Evolutionary conservation across 2,113 vertebrate genomes (phyloP), one percentile per base, ranked within the genome.

Genomic region (Alces alces): DNA sequence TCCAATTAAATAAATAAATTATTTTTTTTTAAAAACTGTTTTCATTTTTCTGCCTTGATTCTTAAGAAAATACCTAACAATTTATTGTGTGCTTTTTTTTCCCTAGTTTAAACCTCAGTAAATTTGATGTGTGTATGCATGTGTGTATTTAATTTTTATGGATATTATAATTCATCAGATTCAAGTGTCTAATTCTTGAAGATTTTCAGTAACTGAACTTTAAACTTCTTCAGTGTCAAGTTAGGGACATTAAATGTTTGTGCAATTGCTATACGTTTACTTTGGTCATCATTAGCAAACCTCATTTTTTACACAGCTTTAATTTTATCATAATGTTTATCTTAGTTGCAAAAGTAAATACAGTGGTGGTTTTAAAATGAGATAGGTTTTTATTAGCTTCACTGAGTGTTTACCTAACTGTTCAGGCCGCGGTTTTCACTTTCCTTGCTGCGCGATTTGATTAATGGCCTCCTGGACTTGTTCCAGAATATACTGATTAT

Each of bases 271-370:
- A 33, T 96, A 43, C 87, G 66, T 98, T 97, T 98, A 93, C 82
- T 96, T 97, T 98, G 83, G 95, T 96, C 91, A 96, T 94, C 61
- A 93, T 89, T 86, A 97, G 87, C 89, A 97, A 98, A 93, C 92
- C 94, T 96, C 88, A 94, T 95, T 97, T 98, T 91, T 96, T 97
- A 89, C 28, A 94, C 90, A 94, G 79, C 64, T 96, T 97, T 97
- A 98, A 98, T 98, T 98, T 97, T 97, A 98, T 96, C 96, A 98
- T 92, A 96, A 95, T 98, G 96, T 98, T 98, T 98, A 98, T 96
- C 85, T 97, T 98, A 95, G 93, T 97, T 98, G 85, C 55, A 96
- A 98, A 98, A 96, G 94, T 98, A 97, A 98, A 97, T 91, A 96
- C 36, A 79, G 36, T 86, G 82, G 88, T 98, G 93, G 70, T 93